phyloP scores from a whole-genome alignment of 2,888 invertebrate genomes.

The Physocephala rufipes region DNA sequence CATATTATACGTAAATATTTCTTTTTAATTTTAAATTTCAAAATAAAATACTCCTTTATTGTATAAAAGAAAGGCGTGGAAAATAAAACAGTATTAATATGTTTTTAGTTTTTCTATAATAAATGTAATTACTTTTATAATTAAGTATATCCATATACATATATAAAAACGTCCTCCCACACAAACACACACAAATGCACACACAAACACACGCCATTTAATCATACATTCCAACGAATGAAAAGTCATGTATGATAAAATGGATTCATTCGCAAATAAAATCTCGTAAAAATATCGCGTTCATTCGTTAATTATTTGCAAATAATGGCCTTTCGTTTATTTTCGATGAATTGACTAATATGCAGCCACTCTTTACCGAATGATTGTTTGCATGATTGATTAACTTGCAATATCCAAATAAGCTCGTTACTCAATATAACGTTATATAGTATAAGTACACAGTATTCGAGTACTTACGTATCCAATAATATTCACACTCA shows the following conservation, averaged over 20 bases:
- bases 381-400: slow-evolving; percentile 25
- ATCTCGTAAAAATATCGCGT: slow-evolving; percentile 15
- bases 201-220: slow-evolving; percentile 21
- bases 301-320: slow-evolving; percentile 33
- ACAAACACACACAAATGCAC: slow-evolving; percentile 16
- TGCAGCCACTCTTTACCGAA: slow-evolving; percentile 1
- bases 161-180: slow-evolving; percentile 3
- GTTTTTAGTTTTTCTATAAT: slow-evolving; percentile 29
- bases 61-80: slow-evolving; percentile 3
- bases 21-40: neutral
- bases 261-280: slow-evolving; percentile 21
- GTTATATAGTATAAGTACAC: neutral
- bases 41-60: neutral
- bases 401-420: slow-evolving; percentile 9
- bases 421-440: neutral
- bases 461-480: too few relatives aligned
- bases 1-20: neutral
- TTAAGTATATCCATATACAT: neutral
- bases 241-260: slow-evolving; percentile 30
- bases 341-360: slow-evolving; percentile 15
- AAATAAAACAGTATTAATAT: neutral
- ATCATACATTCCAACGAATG: neutral
- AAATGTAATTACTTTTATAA: slow-evolving; percentile 36
- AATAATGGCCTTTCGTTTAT: slow-evolving; percentile 12
- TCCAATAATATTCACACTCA: too few relatives aligned